These are phyloP conservation scores for Chaetura pelagica DNA, from an alignment of 2,113 vertebrate species.

Conservation along the genomic window DNA sequence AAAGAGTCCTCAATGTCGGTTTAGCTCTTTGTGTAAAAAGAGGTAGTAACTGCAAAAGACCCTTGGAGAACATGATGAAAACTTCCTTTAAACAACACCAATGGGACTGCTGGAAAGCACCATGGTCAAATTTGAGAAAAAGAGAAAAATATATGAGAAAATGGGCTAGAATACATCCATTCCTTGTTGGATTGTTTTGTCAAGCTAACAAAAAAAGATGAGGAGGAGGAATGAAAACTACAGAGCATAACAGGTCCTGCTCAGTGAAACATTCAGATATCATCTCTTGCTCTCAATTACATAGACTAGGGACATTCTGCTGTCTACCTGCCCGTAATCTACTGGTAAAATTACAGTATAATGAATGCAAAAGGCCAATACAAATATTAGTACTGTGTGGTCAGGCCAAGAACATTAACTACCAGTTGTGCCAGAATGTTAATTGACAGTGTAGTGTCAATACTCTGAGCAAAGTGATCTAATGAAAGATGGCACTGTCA, in stretches of 20 bases:
- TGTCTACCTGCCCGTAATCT: not conserved
- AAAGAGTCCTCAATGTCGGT: not conserved
- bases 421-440: not conserved
- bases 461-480: too few species aligned
- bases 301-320: not conserved
- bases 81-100: not conserved
- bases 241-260: not conserved
- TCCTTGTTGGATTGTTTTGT: not conserved
- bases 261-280: not conserved
- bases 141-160: not conserved
- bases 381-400: not conserved
- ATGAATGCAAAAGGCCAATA: not conserved
- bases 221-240: not conserved
- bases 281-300: not conserved
- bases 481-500: too few species aligned
- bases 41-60: not conserved
- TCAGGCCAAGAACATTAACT: not conserved
- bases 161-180: not conserved
- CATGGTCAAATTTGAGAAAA: not conserved
- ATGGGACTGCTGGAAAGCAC: not conserved
- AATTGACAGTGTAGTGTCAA: fast-evolving
- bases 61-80: not conserved
- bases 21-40: not conserved
- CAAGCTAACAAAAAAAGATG: not conserved
- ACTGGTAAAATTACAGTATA: not conserved